phyloP scores from a whole-genome alignment of 2,113 vertebrate genomes.

The Lutjanus erythropterus region DNA sequence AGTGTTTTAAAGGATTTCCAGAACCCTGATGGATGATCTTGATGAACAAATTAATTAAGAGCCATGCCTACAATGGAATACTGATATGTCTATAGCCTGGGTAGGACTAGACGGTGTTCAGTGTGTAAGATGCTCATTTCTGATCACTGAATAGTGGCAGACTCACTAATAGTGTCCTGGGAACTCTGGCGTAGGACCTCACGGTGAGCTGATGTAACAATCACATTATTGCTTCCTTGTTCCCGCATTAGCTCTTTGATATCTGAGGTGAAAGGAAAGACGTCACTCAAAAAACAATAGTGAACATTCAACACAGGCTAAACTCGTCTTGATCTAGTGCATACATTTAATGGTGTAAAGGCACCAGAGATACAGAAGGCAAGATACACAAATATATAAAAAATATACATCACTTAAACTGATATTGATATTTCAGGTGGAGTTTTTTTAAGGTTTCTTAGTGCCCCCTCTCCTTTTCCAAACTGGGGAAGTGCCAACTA shows the following conservation, averaged over 20 bases:
- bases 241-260: constrained; percentile 89
- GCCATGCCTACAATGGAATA: neutral
- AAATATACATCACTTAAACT: too few species aligned
- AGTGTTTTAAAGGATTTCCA: too few species aligned
- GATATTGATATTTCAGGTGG: too few species aligned
- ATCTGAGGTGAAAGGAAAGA: constrained; percentile 76
- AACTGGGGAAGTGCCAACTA: too few species aligned
- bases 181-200: constrained; percentile 88
- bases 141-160: constrained; percentile 14
- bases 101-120: constrained; percentile 6
- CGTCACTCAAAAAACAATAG: neutral
- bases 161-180: constrained; percentile 88
- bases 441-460: too few species aligned
- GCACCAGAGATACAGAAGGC: too few species aligned
- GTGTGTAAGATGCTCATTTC: neutral
- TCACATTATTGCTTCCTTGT: constrained; percentile 89
- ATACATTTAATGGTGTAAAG: too few species aligned
- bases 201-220: constrained; percentile 88
- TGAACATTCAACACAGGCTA: neutral
- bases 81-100: neutral
- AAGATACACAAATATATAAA: too few species aligned
- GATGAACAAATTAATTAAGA: neutral
- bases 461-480: too few species aligned
- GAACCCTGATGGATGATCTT: too few species aligned
- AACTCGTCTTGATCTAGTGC: neutral